Conservation (phyloP, 1,140 invertebrate genomes). For the Drosophila rhopaloa region DNA sequence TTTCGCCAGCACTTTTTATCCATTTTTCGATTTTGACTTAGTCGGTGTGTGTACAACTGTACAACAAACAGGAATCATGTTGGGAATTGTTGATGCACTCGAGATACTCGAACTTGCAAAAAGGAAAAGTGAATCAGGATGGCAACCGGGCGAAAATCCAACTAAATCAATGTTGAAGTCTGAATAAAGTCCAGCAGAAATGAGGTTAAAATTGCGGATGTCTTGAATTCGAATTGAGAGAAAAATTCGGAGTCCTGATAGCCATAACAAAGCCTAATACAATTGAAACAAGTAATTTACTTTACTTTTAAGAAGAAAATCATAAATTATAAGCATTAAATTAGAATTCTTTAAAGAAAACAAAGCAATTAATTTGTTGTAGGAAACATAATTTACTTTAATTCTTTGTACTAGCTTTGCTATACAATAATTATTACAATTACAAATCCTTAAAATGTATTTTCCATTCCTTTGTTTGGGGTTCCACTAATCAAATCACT, state of each 20-base stretch:
- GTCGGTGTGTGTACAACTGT: constrained; percentile 45
- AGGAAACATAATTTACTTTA: too few relatives aligned
- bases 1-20: constrained; percentile 19
- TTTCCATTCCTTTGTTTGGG: neutral
- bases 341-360: too few relatives aligned
- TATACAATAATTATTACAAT: too few relatives aligned
- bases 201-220: constrained; percentile 8
- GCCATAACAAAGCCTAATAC: neutral
- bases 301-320: too few relatives aligned
- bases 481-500: constrained; percentile 49
- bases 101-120: constrained; percentile 15
- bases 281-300: neutral
- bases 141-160: constrained; percentile 32
- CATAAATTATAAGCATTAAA: too few relatives aligned
- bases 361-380: too few relatives aligned
- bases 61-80: constrained; percentile 44
- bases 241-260: neutral
- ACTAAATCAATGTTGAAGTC: constrained; percentile 41
- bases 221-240: constrained; percentile 9
- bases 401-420: too few relatives aligned
- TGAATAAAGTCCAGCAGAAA: constrained; percentile 24
- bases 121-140: constrained; percentile 40
- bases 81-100: constrained; percentile 45
- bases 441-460: neutral
- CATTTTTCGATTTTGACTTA: constrained; percentile 42